phyloP scores from a whole-genome alignment of 2,113 vertebrate species.

The Ranitomeya imitator region DNA sequence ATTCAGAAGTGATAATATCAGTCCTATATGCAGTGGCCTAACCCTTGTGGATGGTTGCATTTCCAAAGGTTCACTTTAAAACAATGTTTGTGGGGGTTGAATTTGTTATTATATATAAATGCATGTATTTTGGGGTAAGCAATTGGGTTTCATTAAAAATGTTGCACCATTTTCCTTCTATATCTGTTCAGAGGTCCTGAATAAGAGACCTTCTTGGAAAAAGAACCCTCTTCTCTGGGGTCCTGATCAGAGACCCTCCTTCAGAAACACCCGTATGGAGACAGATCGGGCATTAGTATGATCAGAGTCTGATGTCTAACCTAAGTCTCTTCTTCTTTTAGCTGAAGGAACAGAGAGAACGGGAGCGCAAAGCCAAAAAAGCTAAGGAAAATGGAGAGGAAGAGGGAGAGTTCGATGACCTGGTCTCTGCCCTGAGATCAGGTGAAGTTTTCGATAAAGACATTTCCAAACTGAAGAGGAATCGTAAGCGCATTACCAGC shows the following conservation, averaged over 20 bases:
- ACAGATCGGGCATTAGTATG: neutral
- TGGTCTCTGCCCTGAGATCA: constrained; percentile 92
- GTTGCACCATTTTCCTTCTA: neutral
- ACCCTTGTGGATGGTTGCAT: too few relatives aligned
- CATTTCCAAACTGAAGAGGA: constrained; percentile 96
- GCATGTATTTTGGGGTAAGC: too few relatives aligned
- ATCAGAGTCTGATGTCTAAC: neutral
- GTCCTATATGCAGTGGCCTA: too few relatives aligned
- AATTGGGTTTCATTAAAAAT: too few relatives aligned
- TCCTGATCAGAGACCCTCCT: too few relatives aligned
- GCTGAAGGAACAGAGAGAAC: constrained; percentile 95
- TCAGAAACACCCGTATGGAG: too few relatives aligned
- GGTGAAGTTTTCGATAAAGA: constrained; percentile 99
- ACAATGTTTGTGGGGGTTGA: too few relatives aligned
- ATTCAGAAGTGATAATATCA: too few relatives aligned
- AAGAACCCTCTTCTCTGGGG: too few relatives aligned
- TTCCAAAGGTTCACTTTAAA: too few relatives aligned
- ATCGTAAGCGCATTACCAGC: constrained; percentile 91
- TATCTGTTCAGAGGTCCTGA: neutral
- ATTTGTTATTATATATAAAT: too few relatives aligned
- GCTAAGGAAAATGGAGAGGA: constrained; percentile 94
- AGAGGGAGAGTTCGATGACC: constrained; percentile 94
- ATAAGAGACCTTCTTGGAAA: too few relatives aligned
- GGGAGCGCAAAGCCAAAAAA: constrained; percentile 88
- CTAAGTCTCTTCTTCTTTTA: constrained; percentile 60